A percentile compares a stretch with the other conserved stretches of the same genome.
Evolutionary conservation across 2,113 vertebrate species (phyloP).

Genomic region (Vulpes vulpes): DNA sequence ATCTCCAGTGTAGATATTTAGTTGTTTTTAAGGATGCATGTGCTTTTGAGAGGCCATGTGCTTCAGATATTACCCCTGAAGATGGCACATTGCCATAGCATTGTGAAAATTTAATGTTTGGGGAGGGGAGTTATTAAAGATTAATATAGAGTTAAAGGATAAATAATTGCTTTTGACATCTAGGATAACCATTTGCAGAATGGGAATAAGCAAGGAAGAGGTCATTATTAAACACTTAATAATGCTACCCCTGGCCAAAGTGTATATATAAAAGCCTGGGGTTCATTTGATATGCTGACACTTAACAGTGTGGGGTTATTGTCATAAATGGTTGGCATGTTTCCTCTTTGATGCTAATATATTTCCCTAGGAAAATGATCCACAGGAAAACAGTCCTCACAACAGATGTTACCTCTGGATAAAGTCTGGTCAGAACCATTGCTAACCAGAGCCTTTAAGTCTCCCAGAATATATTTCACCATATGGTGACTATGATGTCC

Average conservation of each 20-base stretch:
- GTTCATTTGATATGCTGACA: neutral
- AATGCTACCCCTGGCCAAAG: neutral
- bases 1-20: neutral
- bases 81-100: neutral
- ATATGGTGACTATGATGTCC: neutral
- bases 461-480: neutral
- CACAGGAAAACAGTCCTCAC: neutral
- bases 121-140: neutral
- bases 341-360: neutral
- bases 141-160: neutral
- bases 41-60: neutral
- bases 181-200: neutral
- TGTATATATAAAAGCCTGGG: neutral
- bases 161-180: constrained; percentile 4
- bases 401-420: neutral
- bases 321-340: neutral
- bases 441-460: neutral
- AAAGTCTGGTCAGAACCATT: neutral
- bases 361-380: neutral
- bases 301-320: neutral
- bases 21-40: neutral
- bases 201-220: neutral
- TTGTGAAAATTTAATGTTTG: constrained; percentile 9
- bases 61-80: neutral
- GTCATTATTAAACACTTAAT: neutral